Conservation (phyloP, 2,888 invertebrate genomes). For the Chorisops tibialis region DNA sequence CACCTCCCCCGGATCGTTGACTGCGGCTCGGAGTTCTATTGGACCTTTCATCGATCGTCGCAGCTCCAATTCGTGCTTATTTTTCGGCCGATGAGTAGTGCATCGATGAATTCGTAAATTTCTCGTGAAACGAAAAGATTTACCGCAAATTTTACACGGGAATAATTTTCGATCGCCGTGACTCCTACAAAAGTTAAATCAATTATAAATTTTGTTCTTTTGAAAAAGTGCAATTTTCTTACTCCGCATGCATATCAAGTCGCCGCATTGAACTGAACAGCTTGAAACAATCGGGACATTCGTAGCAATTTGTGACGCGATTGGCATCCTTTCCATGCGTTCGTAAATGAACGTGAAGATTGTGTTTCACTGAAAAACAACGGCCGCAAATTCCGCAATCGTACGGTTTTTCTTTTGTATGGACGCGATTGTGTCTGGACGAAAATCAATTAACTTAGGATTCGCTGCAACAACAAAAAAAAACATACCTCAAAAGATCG, state of each 20-base stretch:
- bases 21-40: neutral
- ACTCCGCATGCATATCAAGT: constrained; percentile 24
- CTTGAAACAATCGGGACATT: constrained; percentile 20
- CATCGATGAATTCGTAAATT: constrained; percentile 24
- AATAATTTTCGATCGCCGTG: constrained; percentile 12
- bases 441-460: neutral
- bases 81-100: constrained; percentile 11
- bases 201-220: neutral
- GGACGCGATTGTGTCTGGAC: constrained; percentile 40
- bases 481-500: constrained; percentile 40
- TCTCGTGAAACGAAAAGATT: constrained; percentile 6
- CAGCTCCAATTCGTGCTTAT: neutral
- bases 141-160: constrained; percentile 21
- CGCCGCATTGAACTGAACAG: constrained; percentile 20
- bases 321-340: constrained; percentile 23
- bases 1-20: neutral
- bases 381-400: constrained; percentile 37
- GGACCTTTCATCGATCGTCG: neutral
- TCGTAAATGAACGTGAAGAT: constrained; percentile 19
- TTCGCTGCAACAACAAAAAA: neutral
- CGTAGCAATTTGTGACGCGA: constrained; percentile 11
- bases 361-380: constrained; percentile 26
- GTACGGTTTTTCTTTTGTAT: constrained; percentile 41
- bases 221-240: neutral
- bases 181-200: neutral